These are phyloP conservation scores for Clavelina lepadiformis DNA, from an alignment of 23 tunicate species.

Conservation along the genomic window DNA sequence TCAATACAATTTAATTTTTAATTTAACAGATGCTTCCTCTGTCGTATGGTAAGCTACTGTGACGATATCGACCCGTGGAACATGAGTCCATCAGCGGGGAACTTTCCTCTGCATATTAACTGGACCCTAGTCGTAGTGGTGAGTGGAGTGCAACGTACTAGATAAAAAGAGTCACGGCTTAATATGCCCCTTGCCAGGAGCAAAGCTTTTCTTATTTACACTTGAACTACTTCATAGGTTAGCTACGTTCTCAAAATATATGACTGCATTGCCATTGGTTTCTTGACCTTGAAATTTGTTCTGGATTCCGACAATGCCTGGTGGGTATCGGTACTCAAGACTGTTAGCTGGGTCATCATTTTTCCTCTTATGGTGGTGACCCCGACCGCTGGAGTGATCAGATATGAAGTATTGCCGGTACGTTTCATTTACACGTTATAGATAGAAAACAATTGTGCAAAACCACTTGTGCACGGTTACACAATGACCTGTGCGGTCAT, in stretches of 20 bases:
- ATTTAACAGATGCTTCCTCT: slow-evolving; percentile 88
- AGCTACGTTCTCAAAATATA: slow-evolving; percentile 65
- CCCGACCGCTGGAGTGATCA: slow-evolving; percentile 73
- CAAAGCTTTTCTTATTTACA: neutral
- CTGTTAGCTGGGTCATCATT: slow-evolving; percentile 73
- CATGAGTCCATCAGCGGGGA: neutral
- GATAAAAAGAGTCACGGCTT: neutral
- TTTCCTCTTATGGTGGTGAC: slow-evolving; percentile 80
- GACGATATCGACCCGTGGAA: slow-evolving; percentile 72
- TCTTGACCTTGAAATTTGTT: slow-evolving; percentile 60
- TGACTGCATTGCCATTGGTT: slow-evolving; percentile 83
- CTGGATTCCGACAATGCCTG: slow-evolving; percentile 26
- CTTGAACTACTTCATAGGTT: slow-evolving; percentile 20
- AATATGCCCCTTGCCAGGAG: neutral
- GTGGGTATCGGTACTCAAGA: slow-evolving; percentile 42
- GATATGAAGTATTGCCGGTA: slow-evolving; percentile 75
- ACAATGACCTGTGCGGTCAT: too few relatives aligned
- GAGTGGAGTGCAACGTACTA: slow-evolving; percentile 6
- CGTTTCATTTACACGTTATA: slow-evolving; percentile 4
- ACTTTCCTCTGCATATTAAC: neutral
- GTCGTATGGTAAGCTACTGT: slow-evolving; percentile 52
- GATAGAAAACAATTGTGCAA: neutral
- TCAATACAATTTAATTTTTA: too few relatives aligned
- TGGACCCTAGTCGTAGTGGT: slow-evolving; percentile 72
- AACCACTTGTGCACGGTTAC: too few relatives aligned